Evolutionary conservation across 1,140 invertebrate species (phyloP).

Genomic region (Neodiprion pinetum): DNA sequence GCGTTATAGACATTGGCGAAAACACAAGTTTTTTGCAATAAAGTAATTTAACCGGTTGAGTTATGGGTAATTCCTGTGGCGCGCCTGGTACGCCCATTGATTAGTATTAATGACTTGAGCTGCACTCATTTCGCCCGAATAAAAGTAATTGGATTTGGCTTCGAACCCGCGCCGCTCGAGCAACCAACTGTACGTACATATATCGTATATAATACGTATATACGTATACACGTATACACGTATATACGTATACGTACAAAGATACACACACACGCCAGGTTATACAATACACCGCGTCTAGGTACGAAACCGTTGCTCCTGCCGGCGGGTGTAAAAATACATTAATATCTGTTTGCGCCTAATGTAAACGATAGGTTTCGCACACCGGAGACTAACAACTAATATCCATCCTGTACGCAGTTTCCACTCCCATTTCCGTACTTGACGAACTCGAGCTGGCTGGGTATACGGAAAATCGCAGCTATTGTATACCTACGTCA

Average conservation of each 20-base stretch:
- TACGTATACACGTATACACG: too few species aligned
- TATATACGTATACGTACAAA: too few species aligned
- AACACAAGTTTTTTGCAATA: constrained; percentile 59
- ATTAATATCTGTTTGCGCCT: constrained; percentile 64
- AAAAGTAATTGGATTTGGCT: constrained; percentile 65
- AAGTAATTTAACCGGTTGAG: constrained; percentile 62
- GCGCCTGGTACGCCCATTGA: constrained; percentile 52
- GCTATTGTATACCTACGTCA: too few species aligned
- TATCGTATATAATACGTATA: neutral
- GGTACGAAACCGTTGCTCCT: constrained; percentile 30
- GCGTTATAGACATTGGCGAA: constrained; percentile 28
- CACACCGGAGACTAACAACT: neutral
- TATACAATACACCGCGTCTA: neutral
- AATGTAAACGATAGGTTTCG: constrained; percentile 58
- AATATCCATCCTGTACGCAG: neutral
- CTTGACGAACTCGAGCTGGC: too few species aligned
- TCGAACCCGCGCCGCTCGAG: constrained; percentile 40
- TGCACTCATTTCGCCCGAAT: constrained; percentile 64
- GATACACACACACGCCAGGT: too few species aligned
- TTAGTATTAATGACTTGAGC: constrained; percentile 65
- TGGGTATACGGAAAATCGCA: too few species aligned
- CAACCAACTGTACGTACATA: neutral
- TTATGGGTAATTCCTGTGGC: constrained; percentile 60
- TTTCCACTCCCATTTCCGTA: too few species aligned
- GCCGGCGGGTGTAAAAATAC: constrained; percentile 60